These are phyloP conservation scores for Leucoma salicis DNA, from an alignment of 2,888 invertebrate species.

Conservation along the genomic window DNA sequence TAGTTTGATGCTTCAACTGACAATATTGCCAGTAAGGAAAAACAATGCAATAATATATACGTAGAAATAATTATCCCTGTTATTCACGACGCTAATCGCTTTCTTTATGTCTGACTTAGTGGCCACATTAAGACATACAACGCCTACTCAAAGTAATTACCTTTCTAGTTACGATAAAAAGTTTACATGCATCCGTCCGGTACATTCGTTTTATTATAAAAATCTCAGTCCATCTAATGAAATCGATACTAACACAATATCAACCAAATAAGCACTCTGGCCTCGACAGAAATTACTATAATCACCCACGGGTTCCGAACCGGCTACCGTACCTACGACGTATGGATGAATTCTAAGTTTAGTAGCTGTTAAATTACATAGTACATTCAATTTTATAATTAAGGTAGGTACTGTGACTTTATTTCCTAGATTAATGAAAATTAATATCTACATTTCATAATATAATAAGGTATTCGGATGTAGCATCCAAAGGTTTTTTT, in stretches of 20 bases:
- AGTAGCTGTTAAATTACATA: slow-evolving; percentile 30
- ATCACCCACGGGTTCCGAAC: slow-evolving; percentile 26
- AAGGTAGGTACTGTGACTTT: slow-evolving; percentile 13
- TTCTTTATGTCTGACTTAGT: background rate
- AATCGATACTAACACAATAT: slow-evolving; percentile 41
- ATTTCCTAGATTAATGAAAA: slow-evolving; percentile 11
- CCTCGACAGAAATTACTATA: slow-evolving; percentile 35
- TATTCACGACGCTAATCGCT: background rate
- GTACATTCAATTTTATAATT: slow-evolving; percentile 6
- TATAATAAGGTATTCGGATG: too few species aligned
- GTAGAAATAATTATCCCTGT: too few species aligned
- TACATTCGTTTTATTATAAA: slow-evolving; percentile 37
- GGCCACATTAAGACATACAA: slow-evolving; percentile 23
- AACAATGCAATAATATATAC: too few species aligned
- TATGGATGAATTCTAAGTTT: slow-evolving; percentile 24
- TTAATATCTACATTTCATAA: too few species aligned
- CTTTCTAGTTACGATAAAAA: slow-evolving; percentile 32
- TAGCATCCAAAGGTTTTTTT: too few species aligned
- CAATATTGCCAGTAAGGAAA: too few species aligned
- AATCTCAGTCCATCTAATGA: slow-evolving; percentile 39
- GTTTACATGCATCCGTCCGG: slow-evolving; percentile 35
- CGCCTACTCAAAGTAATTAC: slow-evolving; percentile 38
- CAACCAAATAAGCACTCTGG: slow-evolving; percentile 33
- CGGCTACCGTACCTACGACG: slow-evolving; percentile 28
- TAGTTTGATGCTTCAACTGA: too few species aligned